These are phyloP conservation scores for Phragmatobia fuliginosa DNA, from an alignment of 2,888 invertebrate genomes.

Conservation along the genomic window DNA sequence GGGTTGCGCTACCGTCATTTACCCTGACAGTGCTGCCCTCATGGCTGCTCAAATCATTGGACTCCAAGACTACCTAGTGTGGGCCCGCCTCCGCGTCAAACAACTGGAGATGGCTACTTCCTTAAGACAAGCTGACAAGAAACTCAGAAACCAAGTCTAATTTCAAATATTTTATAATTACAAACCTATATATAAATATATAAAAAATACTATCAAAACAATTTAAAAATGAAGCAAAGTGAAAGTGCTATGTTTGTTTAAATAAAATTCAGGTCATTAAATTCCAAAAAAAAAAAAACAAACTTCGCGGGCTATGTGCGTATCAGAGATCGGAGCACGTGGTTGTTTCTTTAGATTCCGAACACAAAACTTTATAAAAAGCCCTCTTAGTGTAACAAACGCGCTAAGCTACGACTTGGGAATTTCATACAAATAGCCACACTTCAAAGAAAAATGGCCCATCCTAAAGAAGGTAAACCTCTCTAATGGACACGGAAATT, in stretches of 20 bases:
- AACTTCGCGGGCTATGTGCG: slow-evolving; percentile 63
- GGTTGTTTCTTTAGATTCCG: slow-evolving; percentile 63
- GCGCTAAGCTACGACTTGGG: slow-evolving; percentile 62
- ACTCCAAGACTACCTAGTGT: slow-evolving; percentile 93
- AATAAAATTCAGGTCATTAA: too few species aligned
- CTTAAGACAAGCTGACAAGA: slow-evolving; percentile 91
- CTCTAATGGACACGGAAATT: too few species aligned
- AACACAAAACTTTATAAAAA: slow-evolving; percentile 79
- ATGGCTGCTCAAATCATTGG: slow-evolving; percentile 97
- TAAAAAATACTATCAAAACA: too few species aligned
- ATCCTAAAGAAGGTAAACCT: slow-evolving; percentile 81
- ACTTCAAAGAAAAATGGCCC: slow-evolving; percentile 66
- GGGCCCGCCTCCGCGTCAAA: slow-evolving; percentile 93
- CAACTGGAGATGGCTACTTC: slow-evolving; percentile 92
- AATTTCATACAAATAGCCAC: slow-evolving; percentile 52
- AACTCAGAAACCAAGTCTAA: slow-evolving; percentile 66
- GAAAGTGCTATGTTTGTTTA: too few species aligned
- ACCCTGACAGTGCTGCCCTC: slow-evolving; percentile 97
- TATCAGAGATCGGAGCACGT: slow-evolving; percentile 66
- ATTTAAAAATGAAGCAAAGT: too few species aligned
- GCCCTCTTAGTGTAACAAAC: slow-evolving; percentile 66
- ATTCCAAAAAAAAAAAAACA: slow-evolving; percentile 68
- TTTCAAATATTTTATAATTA: background rate
- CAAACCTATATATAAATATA: too few species aligned
- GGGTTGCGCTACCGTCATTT: slow-evolving; percentile 97